Evolutionary conservation across 2,797 vertebrate species (phyloP).

Genomic region (Spatula versicolor): DNA sequence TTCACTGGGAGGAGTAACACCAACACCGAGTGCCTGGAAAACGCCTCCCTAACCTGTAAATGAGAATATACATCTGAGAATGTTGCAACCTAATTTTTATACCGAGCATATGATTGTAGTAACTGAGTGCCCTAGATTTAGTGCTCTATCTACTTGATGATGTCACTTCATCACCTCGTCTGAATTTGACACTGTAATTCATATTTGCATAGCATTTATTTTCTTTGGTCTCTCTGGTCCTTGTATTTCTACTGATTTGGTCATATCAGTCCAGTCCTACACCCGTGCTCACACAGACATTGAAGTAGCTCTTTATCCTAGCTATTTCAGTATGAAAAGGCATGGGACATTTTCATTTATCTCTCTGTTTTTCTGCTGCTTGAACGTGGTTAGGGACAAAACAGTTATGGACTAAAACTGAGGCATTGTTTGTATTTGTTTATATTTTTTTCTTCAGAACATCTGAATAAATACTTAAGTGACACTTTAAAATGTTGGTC

Average conservation of each 20-base stretch:
- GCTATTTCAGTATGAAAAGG: not conserved
- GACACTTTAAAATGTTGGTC: not conserved
- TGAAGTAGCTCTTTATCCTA: not conserved
- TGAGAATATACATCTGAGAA: constrained; percentile 69
- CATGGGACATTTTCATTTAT: not conserved
- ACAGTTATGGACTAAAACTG: not conserved
- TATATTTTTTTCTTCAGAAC: not conserved
- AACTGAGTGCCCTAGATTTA: constrained; percentile 68
- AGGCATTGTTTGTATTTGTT: not conserved
- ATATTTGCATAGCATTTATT: constrained; percentile 1
- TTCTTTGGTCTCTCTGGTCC: not conserved
- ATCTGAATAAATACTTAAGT: not conserved
- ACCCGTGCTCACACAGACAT: not conserved
- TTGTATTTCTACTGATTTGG: not conserved
- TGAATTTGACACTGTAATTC: constrained; percentile 27
- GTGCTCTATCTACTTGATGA: constrained; percentile 2
- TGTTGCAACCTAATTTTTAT: constrained; percentile 69
- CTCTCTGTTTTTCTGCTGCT: not conserved
- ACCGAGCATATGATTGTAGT: constrained; percentile 40
- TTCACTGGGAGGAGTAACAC: constrained; percentile 22
- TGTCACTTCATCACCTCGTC: constrained; percentile 42
- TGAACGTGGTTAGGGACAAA: not conserved
- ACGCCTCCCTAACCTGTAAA: constrained; percentile 63
- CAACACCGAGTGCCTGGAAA: constrained; percentile 44
- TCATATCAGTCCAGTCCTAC: not conserved